phyloP scores from a whole-genome alignment of 2,888 invertebrate genomes.

The Druceiella hillmani region DNA sequence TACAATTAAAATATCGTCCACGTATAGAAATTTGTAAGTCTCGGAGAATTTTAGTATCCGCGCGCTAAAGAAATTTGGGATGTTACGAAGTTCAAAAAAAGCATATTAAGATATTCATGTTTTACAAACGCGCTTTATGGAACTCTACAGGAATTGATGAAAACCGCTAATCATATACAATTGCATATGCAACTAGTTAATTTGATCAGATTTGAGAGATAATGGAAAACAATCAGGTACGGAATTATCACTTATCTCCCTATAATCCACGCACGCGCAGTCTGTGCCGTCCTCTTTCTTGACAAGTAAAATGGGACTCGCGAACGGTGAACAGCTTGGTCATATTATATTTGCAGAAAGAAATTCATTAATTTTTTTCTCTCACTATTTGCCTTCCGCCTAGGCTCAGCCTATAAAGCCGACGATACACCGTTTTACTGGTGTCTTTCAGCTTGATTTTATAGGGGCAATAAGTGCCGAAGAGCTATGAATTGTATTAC shows the following conservation, averaged over 20 bases:
- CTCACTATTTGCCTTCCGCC: slow-evolving; percentile 3
- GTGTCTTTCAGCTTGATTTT: background rate
- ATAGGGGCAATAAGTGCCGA: background rate
- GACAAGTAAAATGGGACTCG: slow-evolving; percentile 11
- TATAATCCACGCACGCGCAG: slow-evolving; percentile 11
- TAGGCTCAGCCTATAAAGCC: slow-evolving; percentile 5
- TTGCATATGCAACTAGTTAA: slow-evolving; percentile 9
- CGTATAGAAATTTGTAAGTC: too few relatives aligned
- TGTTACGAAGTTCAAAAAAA: too few relatives aligned
- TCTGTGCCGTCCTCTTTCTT: slow-evolving; percentile 11
- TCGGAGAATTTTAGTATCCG: too few relatives aligned
- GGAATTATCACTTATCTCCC: slow-evolving; percentile 12
- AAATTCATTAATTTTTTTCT: slow-evolving; percentile 8
- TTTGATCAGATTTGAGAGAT: slow-evolving; percentile 11
- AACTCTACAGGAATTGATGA: too few relatives aligned
- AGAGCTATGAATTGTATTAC: background rate
- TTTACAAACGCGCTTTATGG: too few relatives aligned
- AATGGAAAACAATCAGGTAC: slow-evolving; percentile 8
- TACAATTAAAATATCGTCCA: too few relatives aligned
- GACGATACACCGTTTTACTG: slow-evolving; percentile 4
- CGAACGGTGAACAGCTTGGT: slow-evolving; percentile 10
- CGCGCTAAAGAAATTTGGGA: too few relatives aligned
- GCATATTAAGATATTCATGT: too few relatives aligned
- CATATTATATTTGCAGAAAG: slow-evolving; percentile 8
- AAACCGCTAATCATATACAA: too few relatives aligned